Conservation (phyloP, 1,140 invertebrate genomes). For the Chelonus insularis region DNA sequence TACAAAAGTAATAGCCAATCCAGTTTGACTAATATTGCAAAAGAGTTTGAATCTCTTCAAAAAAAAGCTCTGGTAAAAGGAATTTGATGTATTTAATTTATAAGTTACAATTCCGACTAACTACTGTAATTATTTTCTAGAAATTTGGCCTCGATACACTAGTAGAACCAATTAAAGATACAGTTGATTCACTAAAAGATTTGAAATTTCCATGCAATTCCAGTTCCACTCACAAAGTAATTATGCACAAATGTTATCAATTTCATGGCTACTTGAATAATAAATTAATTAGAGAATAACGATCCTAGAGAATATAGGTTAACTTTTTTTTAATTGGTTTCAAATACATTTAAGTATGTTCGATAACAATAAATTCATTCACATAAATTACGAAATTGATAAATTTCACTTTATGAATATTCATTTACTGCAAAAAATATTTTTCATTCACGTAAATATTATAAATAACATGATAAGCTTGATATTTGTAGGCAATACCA, state of each 20-base stretch:
- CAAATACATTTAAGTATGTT: no score
- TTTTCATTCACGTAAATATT: background rate
- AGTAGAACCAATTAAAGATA: constrained; percentile 2
- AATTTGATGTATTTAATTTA: background rate
- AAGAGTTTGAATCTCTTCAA: background rate
- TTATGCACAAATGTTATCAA: no score
- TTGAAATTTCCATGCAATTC: background rate
- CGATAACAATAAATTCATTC: no score
- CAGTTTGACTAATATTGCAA: background rate
- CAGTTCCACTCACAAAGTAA: background rate
- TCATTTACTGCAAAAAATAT: background rate
- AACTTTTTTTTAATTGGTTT: no score
- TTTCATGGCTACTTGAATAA: no score
- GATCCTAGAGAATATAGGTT: no score
- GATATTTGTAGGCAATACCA: constrained; percentile 1
- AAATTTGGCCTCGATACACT: constrained; percentile 1
- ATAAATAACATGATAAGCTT: background rate
- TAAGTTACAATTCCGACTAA: background rate
- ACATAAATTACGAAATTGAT: no score
- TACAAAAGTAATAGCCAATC: no score
- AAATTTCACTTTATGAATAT: no score
- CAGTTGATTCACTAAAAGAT: constrained; percentile 1
- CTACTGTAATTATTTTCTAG: constrained; percentile 9
- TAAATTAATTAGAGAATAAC: no score
- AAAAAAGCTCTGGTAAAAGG: background rate